A percentile compares a stretch with the other conserved stretches of the same genome.
These are phyloP conservation scores for Kradibia gibbosae DNA, from an alignment of 1,140 invertebrate species.

Conservation along the genomic window DNA sequence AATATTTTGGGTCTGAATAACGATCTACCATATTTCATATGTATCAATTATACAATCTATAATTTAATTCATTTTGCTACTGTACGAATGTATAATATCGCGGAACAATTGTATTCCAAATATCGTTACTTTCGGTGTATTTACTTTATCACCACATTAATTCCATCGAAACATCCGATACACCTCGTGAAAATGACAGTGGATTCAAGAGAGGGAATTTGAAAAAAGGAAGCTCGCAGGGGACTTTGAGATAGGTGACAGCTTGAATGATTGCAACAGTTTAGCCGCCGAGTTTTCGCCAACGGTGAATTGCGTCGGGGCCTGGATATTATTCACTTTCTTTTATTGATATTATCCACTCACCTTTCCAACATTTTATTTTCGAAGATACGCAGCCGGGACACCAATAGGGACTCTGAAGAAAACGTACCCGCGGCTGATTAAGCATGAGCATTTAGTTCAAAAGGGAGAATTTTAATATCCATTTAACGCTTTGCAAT, in stretches of 20 bases:
- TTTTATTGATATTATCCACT: too few relatives aligned
- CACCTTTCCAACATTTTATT: too few relatives aligned
- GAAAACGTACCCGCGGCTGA: too few relatives aligned
- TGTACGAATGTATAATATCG: neutral
- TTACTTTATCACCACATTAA: neutral
- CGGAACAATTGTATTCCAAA: neutral
- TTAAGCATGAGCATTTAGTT: too few relatives aligned
- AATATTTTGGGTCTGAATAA: too few relatives aligned
- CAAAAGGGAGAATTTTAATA: neutral
- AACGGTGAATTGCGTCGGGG: neutral
- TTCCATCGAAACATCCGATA: constrained; percentile 22
- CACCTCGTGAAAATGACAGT: constrained; percentile 46
- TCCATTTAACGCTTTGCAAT: neutral
- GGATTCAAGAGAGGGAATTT: constrained; percentile 25
- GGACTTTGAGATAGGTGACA: constrained; percentile 66
- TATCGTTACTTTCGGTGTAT: constrained; percentile 21
- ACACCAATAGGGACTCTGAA: too few relatives aligned
- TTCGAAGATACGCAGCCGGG: too few relatives aligned
- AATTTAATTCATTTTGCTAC: neutral
- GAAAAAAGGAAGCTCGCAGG: constrained; percentile 44
- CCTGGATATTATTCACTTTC: neutral
- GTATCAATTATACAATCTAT: neutral
- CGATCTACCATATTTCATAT: neutral
- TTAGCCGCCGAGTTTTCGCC: neutral
- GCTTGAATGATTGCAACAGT: constrained; percentile 68